Conservation (phyloP, 1,140 invertebrate species). For the Drosophila ercepeae region DNA sequence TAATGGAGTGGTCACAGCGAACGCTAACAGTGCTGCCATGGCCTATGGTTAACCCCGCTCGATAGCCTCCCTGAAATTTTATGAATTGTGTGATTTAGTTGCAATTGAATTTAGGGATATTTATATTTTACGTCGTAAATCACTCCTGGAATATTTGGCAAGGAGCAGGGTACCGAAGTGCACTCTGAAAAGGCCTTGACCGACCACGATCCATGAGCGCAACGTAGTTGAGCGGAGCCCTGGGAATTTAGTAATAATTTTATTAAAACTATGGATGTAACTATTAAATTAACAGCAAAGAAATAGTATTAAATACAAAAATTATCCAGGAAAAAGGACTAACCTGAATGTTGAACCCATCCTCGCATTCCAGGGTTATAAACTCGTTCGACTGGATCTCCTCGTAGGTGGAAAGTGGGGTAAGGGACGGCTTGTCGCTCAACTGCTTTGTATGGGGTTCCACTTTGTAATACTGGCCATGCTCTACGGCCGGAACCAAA, state of each 20-base stretch:
- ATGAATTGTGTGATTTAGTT: not conserved
- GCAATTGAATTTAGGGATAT: not conserved
- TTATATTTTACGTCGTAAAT: constrained; percentile 86
- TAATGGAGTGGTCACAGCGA: constrained; percentile 86
- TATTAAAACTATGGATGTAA: not conserved
- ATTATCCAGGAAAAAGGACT: too few relatives aligned
- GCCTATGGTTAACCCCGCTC: constrained; percentile 90
- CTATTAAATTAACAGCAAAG: not conserved
- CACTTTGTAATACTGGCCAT: constrained; percentile 80
- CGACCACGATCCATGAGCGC: constrained; percentile 92
- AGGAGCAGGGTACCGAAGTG: constrained; percentile 89
- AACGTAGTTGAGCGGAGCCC: constrained; percentile 89
- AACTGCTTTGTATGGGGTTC: constrained; percentile 72
- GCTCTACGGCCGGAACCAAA: constrained; percentile 78
- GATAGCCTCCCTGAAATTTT: constrained; percentile 86
- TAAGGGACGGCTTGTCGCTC: constrained; percentile 68
- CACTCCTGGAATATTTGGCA: constrained; percentile 89
- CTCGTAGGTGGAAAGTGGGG: constrained; percentile 74
- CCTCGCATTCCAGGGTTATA: constrained; percentile 79
- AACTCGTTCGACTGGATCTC: constrained; percentile 82
- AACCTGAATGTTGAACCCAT: constrained; percentile 81
- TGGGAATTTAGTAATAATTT: constrained; percentile 7
- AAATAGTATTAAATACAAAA: too few relatives aligned
- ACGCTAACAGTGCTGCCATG: constrained; percentile 89
- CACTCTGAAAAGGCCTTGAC: constrained; percentile 90